These are phyloP conservation scores for Anarsia innoxiella DNA, from an alignment of 2,888 invertebrate species.

Conservation along the genomic window DNA sequence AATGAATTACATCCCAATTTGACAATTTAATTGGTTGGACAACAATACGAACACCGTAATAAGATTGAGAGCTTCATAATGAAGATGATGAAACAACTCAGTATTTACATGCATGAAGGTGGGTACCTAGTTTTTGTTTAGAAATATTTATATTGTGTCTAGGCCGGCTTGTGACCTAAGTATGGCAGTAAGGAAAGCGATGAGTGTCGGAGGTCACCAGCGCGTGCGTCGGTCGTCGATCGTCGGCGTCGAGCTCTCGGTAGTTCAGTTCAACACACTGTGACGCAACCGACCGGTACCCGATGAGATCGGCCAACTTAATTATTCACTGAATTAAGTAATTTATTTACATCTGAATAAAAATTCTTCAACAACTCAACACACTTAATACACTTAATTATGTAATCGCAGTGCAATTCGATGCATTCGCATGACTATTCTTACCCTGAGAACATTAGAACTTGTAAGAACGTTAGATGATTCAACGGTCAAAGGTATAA, in stretches of 20 bases:
- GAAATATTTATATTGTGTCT: too few relatives aligned
- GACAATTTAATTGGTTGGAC: too few relatives aligned
- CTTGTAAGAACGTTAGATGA: too few relatives aligned
- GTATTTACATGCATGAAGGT: too few relatives aligned
- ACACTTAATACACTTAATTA: background rate
- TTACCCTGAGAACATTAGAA: background rate
- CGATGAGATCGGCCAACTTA: too few relatives aligned
- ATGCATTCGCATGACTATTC: background rate
- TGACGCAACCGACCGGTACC: constrained; percentile 56
- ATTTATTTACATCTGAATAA: background rate
- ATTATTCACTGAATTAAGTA: constrained; percentile 5
- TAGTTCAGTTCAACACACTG: constrained; percentile 39
- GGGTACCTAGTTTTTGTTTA: too few relatives aligned
- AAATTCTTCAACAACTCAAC: background rate
- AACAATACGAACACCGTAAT: too few relatives aligned
- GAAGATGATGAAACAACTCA: too few relatives aligned
- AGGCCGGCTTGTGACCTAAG: constrained; percentile 19
- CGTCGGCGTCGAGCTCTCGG: constrained; percentile 31
- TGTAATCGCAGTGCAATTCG: constrained; percentile 1
- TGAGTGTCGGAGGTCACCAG: constrained; percentile 50
- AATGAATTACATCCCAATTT: too few relatives aligned
- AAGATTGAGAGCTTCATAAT: too few relatives aligned
- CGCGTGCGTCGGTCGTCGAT: constrained; percentile 41
- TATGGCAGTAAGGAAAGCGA: constrained; percentile 51
- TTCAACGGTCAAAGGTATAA: too few relatives aligned